Conservation (phyloP, 2,113 vertebrate genomes). For the Urocitellus parryii region DNA sequence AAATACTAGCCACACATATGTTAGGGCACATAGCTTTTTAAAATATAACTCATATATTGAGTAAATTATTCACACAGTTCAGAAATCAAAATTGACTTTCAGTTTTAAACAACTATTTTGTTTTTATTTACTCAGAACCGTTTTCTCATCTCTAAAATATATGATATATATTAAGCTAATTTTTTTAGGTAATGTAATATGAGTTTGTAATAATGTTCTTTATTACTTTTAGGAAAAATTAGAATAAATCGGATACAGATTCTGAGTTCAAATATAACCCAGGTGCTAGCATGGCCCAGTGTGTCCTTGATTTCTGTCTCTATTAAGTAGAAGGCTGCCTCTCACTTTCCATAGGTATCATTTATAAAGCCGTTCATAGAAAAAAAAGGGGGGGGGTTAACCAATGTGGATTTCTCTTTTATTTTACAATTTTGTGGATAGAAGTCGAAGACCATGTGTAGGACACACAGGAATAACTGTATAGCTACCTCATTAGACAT, state of each 20-base stretch:
- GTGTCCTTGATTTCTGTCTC: background rate
- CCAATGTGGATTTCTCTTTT: background rate
- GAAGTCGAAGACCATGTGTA: background rate
- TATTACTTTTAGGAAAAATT: background rate
- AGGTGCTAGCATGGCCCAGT: too few relatives aligned
- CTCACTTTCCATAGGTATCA: background rate
- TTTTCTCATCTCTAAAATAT: background rate
- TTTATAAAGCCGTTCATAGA: background rate
- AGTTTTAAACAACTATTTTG: background rate
- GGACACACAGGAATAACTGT: background rate
- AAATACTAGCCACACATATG: background rate
- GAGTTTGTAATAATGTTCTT: background rate
- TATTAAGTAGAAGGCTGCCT: background rate
- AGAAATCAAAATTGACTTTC: background rate
- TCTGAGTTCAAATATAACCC: background rate
- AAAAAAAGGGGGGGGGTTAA: background rate
- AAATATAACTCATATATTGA: background rate
- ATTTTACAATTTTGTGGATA: background rate
- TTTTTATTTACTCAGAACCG: background rate
- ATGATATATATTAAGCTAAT: background rate
- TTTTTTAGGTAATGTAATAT: background rate
- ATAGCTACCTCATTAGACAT: background rate
- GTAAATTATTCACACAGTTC: background rate
- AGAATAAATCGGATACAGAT: background rate
- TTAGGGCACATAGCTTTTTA: background rate